Conservation (phyloP, 2,797 vertebrate species). For the Coracias cyanogaster region DNA sequence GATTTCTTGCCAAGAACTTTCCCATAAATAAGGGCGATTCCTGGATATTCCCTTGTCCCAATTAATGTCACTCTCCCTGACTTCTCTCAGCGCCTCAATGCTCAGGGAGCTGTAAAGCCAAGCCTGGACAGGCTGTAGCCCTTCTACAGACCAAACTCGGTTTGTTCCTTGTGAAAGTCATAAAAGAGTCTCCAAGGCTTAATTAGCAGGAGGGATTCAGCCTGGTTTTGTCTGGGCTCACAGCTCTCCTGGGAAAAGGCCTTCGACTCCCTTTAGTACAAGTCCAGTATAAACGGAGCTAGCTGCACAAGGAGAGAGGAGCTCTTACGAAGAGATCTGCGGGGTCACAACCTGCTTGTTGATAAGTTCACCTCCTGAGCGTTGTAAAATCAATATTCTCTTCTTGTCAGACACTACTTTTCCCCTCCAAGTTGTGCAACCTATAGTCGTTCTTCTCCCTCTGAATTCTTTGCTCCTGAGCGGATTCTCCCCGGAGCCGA, state of each 20-base stretch:
- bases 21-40: not conserved
- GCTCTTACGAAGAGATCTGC: not conserved
- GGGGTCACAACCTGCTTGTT: not conserved
- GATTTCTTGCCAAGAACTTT: not conserved
- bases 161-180: not conserved
- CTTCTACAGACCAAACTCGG: not conserved
- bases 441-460: accelerated
- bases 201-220: not conserved
- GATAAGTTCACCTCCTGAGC: not conserved
- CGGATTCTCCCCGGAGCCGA: not conserved
- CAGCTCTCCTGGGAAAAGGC: not conserved
- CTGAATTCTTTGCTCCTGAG: not conserved
- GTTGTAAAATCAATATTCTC: not conserved
- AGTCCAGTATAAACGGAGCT: not conserved
- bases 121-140: not conserved
- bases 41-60: not conserved
- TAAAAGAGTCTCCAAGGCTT: not conserved
- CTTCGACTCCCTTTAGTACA: not conserved
- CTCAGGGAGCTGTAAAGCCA: not conserved
- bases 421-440: not conserved
- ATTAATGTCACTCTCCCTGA: not conserved
- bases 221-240: not conserved
- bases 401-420: not conserved
- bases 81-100: not conserved
- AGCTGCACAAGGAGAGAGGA: not conserved